phyloP scores from a whole-genome alignment of 2,113 vertebrate species.

The Falcunculus frontatus region DNA sequence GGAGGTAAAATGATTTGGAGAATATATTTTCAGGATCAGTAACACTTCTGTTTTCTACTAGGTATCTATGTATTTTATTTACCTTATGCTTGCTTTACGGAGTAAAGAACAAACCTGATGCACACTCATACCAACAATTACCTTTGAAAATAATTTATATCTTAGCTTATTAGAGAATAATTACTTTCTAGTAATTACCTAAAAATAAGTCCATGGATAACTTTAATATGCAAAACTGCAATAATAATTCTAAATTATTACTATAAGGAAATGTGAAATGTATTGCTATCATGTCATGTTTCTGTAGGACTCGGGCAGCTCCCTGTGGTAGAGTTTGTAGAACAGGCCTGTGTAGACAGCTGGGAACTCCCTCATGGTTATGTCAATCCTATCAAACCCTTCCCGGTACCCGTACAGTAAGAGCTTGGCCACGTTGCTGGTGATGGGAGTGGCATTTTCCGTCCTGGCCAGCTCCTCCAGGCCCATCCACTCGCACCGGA shows the following conservation, averaged over 20 bases:
- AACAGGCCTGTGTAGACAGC: constrained; percentile 81
- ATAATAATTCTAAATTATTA: neutral
- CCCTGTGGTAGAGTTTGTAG: constrained; percentile 88
- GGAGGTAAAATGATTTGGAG: neutral
- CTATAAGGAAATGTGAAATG: constrained; percentile 36
- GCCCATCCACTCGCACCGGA: constrained; percentile 88
- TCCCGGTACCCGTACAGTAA: constrained; percentile 79
- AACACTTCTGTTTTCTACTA: neutral
- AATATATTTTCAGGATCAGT: neutral
- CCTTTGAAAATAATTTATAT: constrained; percentile 34
- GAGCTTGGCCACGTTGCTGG: constrained; percentile 79
- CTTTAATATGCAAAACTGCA: neutral
- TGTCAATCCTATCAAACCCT: constrained; percentile 85
- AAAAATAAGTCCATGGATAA: neutral
- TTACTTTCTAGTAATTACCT: neutral
- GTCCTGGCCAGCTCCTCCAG: constrained; percentile 74
- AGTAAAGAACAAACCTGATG: constrained; percentile 19
- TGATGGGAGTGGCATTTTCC: constrained; percentile 79
- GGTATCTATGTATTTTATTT: constrained; percentile 4
- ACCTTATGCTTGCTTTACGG: constrained; percentile 17
- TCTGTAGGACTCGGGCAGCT: constrained; percentile 72
- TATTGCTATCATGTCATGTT: neutral
- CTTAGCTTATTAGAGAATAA: neutral
- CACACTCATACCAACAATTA: constrained; percentile 2
- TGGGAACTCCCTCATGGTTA: constrained; percentile 80